A percentile compares a stretch with the other conserved stretches of the same genome.
These are phyloP conservation scores for Margaritifera margaritifera DNA, from an alignment of 2,888 invertebrate species.

Conservation along the genomic window DNA sequence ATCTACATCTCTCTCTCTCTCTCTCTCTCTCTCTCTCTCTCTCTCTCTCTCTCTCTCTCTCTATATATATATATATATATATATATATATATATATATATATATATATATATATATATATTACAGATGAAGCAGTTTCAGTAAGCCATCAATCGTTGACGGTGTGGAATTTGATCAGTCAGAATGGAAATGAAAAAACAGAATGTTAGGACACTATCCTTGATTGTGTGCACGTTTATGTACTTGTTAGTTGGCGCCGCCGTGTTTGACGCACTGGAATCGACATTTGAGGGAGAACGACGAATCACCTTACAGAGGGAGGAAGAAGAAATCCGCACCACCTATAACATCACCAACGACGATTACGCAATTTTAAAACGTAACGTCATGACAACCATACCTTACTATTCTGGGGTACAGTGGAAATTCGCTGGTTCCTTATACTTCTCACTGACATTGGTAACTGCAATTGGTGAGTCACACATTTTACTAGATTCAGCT, in stretches of 20 bases:
- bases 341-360: conserved; percentile 94
- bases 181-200: conserved; percentile 89
- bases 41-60: no score
- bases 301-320: conserved; percentile 79
- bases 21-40: no score
- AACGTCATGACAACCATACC: conserved; percentile 97
- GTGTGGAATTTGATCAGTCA: no score
- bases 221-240: conserved; percentile 99
- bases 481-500: no score
- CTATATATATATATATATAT: no score
- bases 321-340: conserved; percentile 74
- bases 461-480: conserved; percentile 88
- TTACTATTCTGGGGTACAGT: conserved; percentile 98
- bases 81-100: no score
- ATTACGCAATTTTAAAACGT: conserved; percentile 80
- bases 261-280: conserved; percentile 99
- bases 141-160: no score
- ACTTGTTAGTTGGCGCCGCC: conserved; percentile 97
- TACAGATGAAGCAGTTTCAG: no score
- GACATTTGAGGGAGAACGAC: conserved; percentile 91
- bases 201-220: conserved; percentile 97
- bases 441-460: conserved; percentile 99
- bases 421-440: conserved; percentile 99
- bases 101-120: no score
- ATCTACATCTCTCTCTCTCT: no score